phyloP scores from a whole-genome alignment of 2,797 vertebrate genomes.

The Nyctalus aviator region DNA sequence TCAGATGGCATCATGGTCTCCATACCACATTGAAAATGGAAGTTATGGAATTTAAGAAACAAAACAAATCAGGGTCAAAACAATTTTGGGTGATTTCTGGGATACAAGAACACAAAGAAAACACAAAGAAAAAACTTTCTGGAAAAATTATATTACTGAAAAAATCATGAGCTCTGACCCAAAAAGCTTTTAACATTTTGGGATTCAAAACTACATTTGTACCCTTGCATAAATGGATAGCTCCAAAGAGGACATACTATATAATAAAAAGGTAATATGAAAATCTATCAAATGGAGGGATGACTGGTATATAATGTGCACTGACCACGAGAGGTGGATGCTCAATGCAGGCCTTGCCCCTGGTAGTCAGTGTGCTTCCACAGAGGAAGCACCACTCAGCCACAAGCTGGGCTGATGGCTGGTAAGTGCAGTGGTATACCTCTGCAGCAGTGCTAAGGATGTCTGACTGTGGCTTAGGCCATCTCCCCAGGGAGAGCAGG shows the following conservation, averaged over 20 bases:
- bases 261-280: too few relatives aligned
- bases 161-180: neutral
- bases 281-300: too few relatives aligned
- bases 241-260: neutral
- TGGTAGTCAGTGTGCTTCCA: too few relatives aligned
- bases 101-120: neutral
- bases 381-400: too few relatives aligned
- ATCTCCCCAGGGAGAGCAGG: too few relatives aligned
- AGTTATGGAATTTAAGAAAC: neutral
- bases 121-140: neutral
- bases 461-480: too few relatives aligned
- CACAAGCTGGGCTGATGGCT: too few relatives aligned
- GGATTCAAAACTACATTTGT: neutral
- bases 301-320: too few relatives aligned
- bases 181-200: neutral
- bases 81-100: neutral
- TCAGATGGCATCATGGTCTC: neutral
- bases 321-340: too few relatives aligned
- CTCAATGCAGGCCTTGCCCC: too few relatives aligned
- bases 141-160: neutral
- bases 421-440: too few relatives aligned
- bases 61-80: neutral
- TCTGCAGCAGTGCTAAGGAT: too few relatives aligned
- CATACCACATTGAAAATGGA: neutral
- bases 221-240: neutral